phyloP scores from a whole-genome alignment of 2,113 vertebrate genomes.

The Ceratotherium simum region DNA sequence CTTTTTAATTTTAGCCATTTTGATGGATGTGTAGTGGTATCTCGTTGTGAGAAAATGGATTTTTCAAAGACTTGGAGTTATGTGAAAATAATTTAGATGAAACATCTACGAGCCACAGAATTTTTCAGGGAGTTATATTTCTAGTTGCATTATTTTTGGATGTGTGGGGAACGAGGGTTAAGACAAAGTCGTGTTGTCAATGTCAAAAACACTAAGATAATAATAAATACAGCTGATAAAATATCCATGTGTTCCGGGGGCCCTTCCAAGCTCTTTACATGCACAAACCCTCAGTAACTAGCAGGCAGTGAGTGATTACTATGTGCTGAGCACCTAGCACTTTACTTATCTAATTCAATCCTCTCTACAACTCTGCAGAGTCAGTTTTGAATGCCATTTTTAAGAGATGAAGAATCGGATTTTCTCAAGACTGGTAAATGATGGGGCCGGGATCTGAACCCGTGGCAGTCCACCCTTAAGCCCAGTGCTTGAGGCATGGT shows the following conservation, averaged over 20 bases:
- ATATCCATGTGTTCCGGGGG: neutral
- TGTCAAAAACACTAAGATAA: neutral
- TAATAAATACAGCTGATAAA: neutral
- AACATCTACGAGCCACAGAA: neutral
- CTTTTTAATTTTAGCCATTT: conserved; percentile 8
- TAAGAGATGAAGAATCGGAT: neutral
- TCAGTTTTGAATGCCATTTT: neutral
- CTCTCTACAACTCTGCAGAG: neutral
- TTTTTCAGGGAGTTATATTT: conserved; percentile 12
- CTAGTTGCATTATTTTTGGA: neutral
- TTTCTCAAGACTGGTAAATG: neutral
- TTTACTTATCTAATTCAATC: neutral
- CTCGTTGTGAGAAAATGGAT: neutral
- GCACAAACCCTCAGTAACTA: neutral
- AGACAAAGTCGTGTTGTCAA: neutral
- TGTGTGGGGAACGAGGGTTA: neutral
- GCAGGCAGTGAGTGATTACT: neutral
- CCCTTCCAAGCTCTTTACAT: neutral
- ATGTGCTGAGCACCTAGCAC: neutral
- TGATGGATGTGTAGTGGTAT: neutral
- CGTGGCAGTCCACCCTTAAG: neutral
- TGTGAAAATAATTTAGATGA: conserved; percentile 36
- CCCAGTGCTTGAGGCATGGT: rapidly evolving
- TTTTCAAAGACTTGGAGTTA: neutral
- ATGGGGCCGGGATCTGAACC: neutral